These are phyloP conservation scores for Malurus alboscapulatus DNA, from an alignment of 2,113 vertebrate genomes.

Conservation along the genomic window DNA sequence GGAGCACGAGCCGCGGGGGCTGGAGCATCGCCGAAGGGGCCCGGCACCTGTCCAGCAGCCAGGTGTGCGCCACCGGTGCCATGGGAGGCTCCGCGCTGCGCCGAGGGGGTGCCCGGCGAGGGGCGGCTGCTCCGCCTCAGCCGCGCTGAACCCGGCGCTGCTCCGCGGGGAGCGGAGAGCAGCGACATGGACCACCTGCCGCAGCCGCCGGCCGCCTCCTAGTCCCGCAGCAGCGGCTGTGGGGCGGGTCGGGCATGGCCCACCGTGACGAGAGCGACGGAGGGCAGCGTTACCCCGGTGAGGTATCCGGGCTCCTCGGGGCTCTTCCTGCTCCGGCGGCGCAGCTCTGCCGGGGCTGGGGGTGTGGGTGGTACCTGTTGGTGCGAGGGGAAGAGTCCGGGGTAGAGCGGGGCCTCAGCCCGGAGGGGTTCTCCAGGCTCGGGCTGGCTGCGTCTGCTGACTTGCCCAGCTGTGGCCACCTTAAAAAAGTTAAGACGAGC, in stretches of 20 bases:
- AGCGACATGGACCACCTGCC: background rate
- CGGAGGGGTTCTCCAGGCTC: background rate
- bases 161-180: background rate
- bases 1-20: background rate
- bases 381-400: background rate
- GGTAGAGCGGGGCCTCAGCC: background rate
- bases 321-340: background rate
- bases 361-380: background rate
- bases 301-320: background rate
- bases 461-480: accelerated
- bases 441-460: background rate
- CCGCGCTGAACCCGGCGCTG: background rate
- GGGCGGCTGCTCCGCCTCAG: background rate
- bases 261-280: constrained; percentile 20
- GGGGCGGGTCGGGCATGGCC: constrained; percentile 39
- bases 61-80: background rate
- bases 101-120: background rate
- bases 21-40: background rate
- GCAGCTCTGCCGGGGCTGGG: background rate
- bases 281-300: constrained; percentile 41
- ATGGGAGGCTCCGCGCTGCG: background rate
- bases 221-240: background rate
- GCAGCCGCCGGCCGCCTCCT: background rate
- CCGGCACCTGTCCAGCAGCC: background rate
- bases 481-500: background rate